Evolutionary conservation across 37 sponge, comb jelly and placozoan genomes (phyloP).

Genomic region (Theonella swinhoei): DNA sequence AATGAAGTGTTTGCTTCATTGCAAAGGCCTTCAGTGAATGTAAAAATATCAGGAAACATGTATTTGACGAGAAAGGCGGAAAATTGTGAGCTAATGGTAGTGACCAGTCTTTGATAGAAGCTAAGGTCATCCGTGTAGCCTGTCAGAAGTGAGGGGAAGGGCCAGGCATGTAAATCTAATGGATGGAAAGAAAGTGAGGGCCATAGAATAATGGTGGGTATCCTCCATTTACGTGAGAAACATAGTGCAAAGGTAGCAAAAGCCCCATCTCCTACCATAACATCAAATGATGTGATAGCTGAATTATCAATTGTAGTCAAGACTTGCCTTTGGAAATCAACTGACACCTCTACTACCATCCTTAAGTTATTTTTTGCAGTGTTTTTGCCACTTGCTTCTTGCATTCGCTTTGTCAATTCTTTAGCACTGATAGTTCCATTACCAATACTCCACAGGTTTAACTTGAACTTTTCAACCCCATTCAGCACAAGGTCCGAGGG

Average conservation of each 20-base stretch:
- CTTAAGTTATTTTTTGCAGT: neutral
- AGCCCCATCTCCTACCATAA: neutral
- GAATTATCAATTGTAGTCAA: neutral
- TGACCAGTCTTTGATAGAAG: neutral
- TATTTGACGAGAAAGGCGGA: neutral
- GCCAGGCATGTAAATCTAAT: conserved; percentile 5
- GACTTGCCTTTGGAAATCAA: neutral
- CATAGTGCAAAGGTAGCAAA: neutral
- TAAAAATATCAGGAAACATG: neutral
- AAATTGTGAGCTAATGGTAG: neutral
- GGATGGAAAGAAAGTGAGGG: neutral
- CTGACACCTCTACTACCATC: neutral
- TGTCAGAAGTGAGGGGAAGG: neutral
- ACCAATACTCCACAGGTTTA: conserved; percentile 14
- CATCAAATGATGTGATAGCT: neutral
- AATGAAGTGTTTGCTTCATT: neutral
- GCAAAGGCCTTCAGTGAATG: neutral
- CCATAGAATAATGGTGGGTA: neutral
- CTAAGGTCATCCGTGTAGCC: neutral
- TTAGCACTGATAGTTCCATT: neutral
- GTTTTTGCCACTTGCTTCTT: too few species aligned
- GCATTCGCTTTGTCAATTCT: too few species aligned
- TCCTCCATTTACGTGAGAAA: conserved; percentile 3
- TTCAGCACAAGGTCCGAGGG: neutral
- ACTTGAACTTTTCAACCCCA: neutral